Percentiles rank a stretch among this genome's conserved stretches.
phyloP scores from a whole-genome alignment of 1,140 invertebrate genomes.

The Steinernema feltiae region DNA sequence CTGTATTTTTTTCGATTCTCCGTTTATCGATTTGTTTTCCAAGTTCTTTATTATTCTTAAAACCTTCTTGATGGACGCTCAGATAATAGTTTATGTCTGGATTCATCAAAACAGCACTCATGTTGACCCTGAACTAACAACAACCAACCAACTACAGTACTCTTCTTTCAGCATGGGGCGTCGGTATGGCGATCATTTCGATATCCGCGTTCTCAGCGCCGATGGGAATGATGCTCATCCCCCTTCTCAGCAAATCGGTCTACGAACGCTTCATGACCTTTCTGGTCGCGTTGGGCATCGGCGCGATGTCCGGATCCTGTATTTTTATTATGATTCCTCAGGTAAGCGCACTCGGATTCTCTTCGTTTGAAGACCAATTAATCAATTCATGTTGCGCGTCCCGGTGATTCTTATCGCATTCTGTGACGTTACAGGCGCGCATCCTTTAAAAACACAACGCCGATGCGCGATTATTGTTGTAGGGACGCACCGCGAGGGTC shows the following conservation, averaged over 20 bases:
- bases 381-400: neutral
- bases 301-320: constrained; percentile 40
- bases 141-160: neutral
- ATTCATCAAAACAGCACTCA: neutral
- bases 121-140: neutral
- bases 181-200: constrained; percentile 44
- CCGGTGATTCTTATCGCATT: neutral
- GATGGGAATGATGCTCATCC: constrained; percentile 44
- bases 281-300: constrained; percentile 48
- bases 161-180: constrained; percentile 47
- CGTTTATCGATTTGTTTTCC: no score
- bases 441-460: constrained; percentile 12
- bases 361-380: neutral
- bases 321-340: constrained; percentile 49
- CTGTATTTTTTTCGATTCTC: no score
- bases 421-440: no score
- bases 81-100: neutral
- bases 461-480: no score
- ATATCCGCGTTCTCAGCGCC: constrained; percentile 42
- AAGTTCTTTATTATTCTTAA: no score
- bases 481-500: no score
- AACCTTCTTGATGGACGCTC: no score
- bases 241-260: constrained; percentile 40
- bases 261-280: constrained; percentile 53
- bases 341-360: constrained; percentile 28